Percentiles rank a stretch among this genome's conserved stretches.
Conservation (phyloP, 2,888 invertebrate species). For the Cordilura impudica region DNA sequence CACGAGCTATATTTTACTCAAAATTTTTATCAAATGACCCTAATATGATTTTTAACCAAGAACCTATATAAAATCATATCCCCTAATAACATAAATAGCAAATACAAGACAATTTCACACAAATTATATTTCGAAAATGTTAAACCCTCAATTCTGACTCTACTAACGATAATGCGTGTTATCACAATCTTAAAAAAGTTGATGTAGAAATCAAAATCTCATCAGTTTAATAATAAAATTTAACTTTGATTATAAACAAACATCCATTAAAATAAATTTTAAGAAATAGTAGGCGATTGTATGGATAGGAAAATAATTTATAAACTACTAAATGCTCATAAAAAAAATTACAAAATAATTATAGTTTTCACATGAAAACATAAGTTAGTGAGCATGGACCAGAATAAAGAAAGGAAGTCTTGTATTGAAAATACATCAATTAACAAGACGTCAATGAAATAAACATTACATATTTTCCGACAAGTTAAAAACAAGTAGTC, state of each 20-base stretch:
- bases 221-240: conserved; percentile 17
- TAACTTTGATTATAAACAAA: neutral
- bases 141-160: too few relatives aligned
- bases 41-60: too few relatives aligned
- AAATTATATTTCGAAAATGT: too few relatives aligned
- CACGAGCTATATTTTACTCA: too few relatives aligned
- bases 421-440: conserved; percentile 27
- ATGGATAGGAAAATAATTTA: conserved; percentile 33
- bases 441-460: conserved; percentile 43
- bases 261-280: neutral
- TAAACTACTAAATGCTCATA: conserved; percentile 20
- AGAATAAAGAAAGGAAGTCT: neutral
- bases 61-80: too few relatives aligned
- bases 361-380: conserved; percentile 29
- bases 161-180: too few relatives aligned
- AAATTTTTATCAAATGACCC: too few relatives aligned
- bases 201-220: conserved; percentile 19
- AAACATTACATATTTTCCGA: conserved; percentile 40
- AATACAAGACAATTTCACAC: too few relatives aligned
- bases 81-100: too few relatives aligned
- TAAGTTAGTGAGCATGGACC: neutral
- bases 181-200: too few relatives aligned
- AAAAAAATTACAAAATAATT: conserved; percentile 46
- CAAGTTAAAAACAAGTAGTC: too few relatives aligned
- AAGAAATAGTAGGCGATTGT: too few relatives aligned